Conservation (phyloP, 1,140 invertebrate species). For the Dufourea novaeangliae region DNA sequence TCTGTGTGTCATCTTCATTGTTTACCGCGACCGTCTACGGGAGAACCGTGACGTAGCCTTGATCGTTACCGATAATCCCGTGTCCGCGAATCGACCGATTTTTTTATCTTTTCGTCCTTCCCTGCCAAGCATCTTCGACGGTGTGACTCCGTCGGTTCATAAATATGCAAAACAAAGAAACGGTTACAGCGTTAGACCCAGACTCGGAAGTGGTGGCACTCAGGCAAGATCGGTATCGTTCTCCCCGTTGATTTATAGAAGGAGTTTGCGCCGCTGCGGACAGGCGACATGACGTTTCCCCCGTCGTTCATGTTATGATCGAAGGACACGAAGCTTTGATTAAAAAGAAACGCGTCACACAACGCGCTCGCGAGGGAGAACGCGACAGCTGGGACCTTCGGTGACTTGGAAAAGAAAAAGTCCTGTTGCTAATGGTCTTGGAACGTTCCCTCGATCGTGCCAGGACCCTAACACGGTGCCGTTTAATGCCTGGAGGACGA, state of each 20-base stretch:
- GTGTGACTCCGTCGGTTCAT: neutral
- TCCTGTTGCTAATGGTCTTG: slow-evolving; percentile 18
- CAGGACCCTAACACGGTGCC: neutral
- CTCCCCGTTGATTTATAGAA: slow-evolving; percentile 61
- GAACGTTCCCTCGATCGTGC: neutral
- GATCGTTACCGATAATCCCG: slow-evolving; percentile 29
- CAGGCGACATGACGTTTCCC: slow-evolving; percentile 10
- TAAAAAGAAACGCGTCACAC: slow-evolving; percentile 12
- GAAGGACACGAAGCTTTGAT: slow-evolving; percentile 46
- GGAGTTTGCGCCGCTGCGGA: slow-evolving; percentile 38
- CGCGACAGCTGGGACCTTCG: neutral
- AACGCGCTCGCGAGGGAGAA: neutral
- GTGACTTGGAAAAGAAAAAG: neutral
- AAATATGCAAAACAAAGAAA: slow-evolving; percentile 29
- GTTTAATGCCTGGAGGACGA: neutral
- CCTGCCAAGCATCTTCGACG: neutral
- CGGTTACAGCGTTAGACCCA: neutral
- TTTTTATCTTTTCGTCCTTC: slow-evolving; percentile 26
- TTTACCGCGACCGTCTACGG: slow-evolving; percentile 18
- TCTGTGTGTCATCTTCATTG: slow-evolving; percentile 51
- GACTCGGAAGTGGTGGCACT: slow-evolving; percentile 44
- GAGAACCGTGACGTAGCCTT: neutral
- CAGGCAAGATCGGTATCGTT: slow-evolving; percentile 52
- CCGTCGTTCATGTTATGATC: slow-evolving; percentile 27
- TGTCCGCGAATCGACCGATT: slow-evolving; percentile 43